Percentiles rank a stretch among this genome's conserved stretches.
Evolutionary conservation across 2,113 vertebrate species (phyloP).

Genomic region (Calyptommatus sinebrachiatus): DNA sequence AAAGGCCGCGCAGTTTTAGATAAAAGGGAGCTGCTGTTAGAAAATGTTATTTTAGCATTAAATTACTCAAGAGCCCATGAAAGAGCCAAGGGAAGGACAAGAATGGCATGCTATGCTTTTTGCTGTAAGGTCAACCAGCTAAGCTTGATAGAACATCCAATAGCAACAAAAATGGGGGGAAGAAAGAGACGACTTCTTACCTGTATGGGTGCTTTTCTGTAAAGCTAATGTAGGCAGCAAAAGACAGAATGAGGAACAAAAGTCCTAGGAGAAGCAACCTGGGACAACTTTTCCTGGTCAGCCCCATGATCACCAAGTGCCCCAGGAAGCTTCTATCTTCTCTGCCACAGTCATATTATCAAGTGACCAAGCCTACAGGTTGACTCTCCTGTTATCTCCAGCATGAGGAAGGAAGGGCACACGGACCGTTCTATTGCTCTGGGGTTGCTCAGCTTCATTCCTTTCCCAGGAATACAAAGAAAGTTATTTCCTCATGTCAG

Average conservation of each 20-base stretch:
- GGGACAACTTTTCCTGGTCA: conserved; percentile 22
- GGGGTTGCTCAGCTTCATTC: neutral
- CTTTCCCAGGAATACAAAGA: neutral
- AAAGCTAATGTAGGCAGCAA: conserved; percentile 31
- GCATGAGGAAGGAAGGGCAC: neutral
- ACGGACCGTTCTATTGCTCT: conserved; percentile 11
- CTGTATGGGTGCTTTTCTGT: conserved; percentile 3
- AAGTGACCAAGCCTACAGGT: conserved; percentile 9
- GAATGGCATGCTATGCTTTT: neutral
- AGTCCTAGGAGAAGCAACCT: conserved; percentile 19
- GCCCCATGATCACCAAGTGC: neutral
- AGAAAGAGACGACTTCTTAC: conserved; percentile 42
- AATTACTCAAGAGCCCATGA: neutral
- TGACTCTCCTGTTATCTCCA: neutral
- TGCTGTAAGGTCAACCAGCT: neutral
- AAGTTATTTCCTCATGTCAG: accelerated
- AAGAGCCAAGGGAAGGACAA: neutral
- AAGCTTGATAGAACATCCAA: neutral
- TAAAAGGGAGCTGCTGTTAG: accelerated
- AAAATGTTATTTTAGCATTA: conserved; percentile 1
- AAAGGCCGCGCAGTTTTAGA: neutral
- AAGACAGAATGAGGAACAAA: conserved; percentile 8
- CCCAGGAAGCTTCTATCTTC: neutral
- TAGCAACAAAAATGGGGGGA: neutral
- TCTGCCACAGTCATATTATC: neutral